phyloP scores from a whole-genome alignment of 1,140 invertebrate genomes.

The Cherax destructor region DNA sequence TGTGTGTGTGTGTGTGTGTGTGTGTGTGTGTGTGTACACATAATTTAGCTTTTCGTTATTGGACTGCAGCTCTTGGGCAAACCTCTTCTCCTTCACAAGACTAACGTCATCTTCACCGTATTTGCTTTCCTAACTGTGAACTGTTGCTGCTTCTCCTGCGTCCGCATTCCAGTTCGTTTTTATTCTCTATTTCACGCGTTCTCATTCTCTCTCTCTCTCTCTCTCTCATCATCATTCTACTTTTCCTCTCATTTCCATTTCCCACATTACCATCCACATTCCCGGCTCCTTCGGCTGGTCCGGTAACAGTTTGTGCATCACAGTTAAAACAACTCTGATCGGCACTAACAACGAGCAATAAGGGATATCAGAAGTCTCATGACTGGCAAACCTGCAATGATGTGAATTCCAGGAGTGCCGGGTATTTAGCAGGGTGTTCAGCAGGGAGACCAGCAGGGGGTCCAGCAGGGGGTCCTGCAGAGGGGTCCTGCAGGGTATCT shows the following conservation, averaged over 20 bases:
- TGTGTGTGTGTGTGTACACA: neutral
- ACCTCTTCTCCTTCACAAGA: too few relatives aligned
- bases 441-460: neutral
- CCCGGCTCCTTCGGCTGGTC: neutral
- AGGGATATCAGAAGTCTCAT: constrained; percentile 9
- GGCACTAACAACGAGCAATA: neutral
- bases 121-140: too few relatives aligned
- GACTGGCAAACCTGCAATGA: neutral
- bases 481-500: too few relatives aligned
- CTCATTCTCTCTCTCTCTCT: constrained; percentile 10
- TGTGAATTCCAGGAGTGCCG: constrained; percentile 15
- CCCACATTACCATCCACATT: neutral
- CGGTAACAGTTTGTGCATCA: constrained; percentile 18
- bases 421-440: neutral
- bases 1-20: neutral
- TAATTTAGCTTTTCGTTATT: too few relatives aligned
- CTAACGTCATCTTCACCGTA: too few relatives aligned
- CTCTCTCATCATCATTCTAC: neutral
- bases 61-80: too few relatives aligned
- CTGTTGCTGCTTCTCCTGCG: too few relatives aligned
- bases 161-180: too few relatives aligned
- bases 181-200: too few relatives aligned
- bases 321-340: constrained; percentile 42
- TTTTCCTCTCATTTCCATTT: neutral
- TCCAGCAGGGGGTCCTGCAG: neutral